These are phyloP conservation scores for Melinopterus prodromus DNA, from an alignment of 2,888 invertebrate species.

Conservation along the genomic window DNA sequence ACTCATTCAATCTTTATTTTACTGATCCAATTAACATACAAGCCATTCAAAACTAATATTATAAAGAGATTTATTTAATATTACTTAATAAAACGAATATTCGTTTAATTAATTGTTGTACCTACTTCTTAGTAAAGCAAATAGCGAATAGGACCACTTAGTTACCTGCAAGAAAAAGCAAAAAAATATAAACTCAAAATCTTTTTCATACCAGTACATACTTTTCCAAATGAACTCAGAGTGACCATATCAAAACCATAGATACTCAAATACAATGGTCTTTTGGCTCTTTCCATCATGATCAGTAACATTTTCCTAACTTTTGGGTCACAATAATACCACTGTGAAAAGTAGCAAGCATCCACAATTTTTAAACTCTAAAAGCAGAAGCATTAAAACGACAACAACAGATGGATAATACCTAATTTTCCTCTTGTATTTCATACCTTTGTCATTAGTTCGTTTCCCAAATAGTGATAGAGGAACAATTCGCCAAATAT, in stretches of 20 bases:
- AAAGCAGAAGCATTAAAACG: not conserved
- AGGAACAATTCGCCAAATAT: constrained; percentile 19
- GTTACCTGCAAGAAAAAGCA: constrained; percentile 15
- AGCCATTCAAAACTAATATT: too few species aligned
- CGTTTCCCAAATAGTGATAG: constrained; percentile 31
- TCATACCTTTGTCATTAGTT: constrained; percentile 28
- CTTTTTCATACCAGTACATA: constrained; percentile 4
- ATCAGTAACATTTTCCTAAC: constrained; percentile 19
- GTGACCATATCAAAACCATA: constrained; percentile 21
- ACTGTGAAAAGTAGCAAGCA: constrained; percentile 23
- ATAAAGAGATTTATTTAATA: too few species aligned
- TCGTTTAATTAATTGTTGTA: not conserved
- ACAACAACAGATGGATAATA: not conserved
- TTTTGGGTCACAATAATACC: constrained; percentile 20
- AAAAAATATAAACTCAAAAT: not conserved
- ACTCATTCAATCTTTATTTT: too few species aligned
- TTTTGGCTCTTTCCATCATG: constrained; percentile 30
- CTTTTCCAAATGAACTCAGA: constrained; percentile 10
- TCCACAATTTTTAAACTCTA: constrained; percentile 14
- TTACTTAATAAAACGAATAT: too few species aligned
- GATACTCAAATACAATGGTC: constrained; percentile 19
- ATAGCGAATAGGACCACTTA: constrained; percentile 27
- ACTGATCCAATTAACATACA: too few species aligned
- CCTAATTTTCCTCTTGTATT: too few species aligned
- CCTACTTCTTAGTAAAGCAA: constrained; percentile 20